phyloP scores from a whole-genome alignment of 2,888 invertebrate species.

The Drosophila subsilvestris region DNA sequence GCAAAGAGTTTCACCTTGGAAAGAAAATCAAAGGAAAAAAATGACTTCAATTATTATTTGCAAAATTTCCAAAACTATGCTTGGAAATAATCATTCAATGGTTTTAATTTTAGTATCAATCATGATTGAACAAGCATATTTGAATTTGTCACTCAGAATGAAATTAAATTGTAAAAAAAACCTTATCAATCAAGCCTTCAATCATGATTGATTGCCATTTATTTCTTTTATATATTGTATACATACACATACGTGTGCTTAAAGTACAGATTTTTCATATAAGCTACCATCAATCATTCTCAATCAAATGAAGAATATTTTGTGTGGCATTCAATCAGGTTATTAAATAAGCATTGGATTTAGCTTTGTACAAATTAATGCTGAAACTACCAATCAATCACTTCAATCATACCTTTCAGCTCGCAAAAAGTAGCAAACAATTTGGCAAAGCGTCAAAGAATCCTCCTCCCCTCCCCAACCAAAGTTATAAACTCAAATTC shows the following conservation, averaged over 20 bases:
- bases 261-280: no score
- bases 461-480: background rate
- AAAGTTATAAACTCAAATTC: background rate
- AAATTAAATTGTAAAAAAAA: background rate
- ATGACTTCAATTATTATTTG: background rate
- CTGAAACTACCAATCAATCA: background rate
- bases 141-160: background rate
- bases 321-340: no score
- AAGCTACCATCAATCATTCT: background rate
- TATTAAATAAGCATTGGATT: background rate
- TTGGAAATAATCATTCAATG: background rate
- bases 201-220: background rate
- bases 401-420: background rate
- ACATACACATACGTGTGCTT: no score
- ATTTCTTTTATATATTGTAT: background rate
- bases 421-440: background rate
- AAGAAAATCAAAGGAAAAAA: no score
- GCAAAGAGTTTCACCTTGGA: background rate
- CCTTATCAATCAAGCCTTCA: background rate
- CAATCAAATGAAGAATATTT: background rate
- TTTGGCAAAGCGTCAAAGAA: background rate
- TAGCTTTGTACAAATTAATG: background rate
- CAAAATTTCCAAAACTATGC: background rate
- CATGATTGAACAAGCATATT: background rate
- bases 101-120: background rate